Base-by-base conservation (phyloP, 2,113 vertebrate genomes). In the Eonycteris spelaea region DNA sequence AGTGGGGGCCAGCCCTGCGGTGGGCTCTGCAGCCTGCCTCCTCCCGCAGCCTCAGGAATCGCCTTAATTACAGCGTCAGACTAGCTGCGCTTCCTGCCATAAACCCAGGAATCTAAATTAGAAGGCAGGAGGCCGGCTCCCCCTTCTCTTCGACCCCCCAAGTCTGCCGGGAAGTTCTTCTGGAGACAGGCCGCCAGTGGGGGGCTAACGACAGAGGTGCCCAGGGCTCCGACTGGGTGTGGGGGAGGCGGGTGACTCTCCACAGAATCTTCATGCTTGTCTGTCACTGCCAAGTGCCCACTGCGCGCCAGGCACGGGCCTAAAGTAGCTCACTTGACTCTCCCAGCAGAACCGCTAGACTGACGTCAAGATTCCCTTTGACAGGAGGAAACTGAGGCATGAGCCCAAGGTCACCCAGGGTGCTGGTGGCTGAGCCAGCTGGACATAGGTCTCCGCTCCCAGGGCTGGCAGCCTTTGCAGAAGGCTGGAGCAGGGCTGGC, bases 91-190 rank as follows among this genome's bases (percentile, higher is more conserved):
- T 98, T 98, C 98, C 98, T 97, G 96, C 97, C 97, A 91, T 96
- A 95, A 98, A 98, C 96, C 96, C 92, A 98, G 96, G 97, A 97
- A 96, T 95, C 97, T 97, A 97, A 98, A 98, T 98, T 97, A 98
- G 93, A 97, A 97, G 95, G 96, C 85, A 95, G 75, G 79, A 65
- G 79, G 70, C 86, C 0, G 73, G 96, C 74, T 84, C 95, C 96
- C 94, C 95, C 96, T 95, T 93, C 86, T 53, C 89, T 95, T 59
- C 16, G 82, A 97, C 95, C 97, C 96, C 95, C 97, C 95, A 84
- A 93, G 95, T 92, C 96, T 97, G 96, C 93, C 93, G 94, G 97
- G 96, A 97, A 97, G 95, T 92, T 94, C 86, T 96, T 84, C 86
- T 90, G 84, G 95, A 97, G 93, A 97, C 96, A 82, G 86, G 79